Evolutionary conservation across 2,797 vertebrate species (phyloP), one percentile per base, ranked within the genome.

Genomic region (Danio kyathit): DNA sequence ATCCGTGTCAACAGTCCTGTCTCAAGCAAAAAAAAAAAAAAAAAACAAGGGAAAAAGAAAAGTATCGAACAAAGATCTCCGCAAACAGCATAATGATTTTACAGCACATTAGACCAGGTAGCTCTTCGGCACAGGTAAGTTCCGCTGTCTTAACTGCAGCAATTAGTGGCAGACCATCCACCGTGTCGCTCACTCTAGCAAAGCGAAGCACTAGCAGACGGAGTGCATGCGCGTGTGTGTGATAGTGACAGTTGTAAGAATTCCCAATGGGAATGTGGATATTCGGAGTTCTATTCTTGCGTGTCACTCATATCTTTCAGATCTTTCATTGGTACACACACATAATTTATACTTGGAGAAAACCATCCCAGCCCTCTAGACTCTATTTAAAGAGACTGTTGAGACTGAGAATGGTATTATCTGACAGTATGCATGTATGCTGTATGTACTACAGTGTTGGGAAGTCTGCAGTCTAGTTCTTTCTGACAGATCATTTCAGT

Each of bases 151-250:
- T 93, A 92, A 92, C 86, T 88, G 86, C 85, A 82, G 92, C 92
- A 94, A 94, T 94, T 94, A 93, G 92, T 85, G 73, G 89, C 88
- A 84, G 89, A 88, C 85, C 89, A 87, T 88, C 82, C 86, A 86
- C 87, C 90, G 89, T 92, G 90, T 93, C 90, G 87, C 89, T 90
- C 92, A 92, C 91, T 92, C 89, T 89, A 92, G 72, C 91, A 91
- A 92, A 93, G 89, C 92, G 88, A 85, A 89, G 90, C 89, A 86
- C 84, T 49, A 87, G 87, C 88, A 92, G 90, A 90, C 86, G 83
- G 82, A 49, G 81, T 80, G 85, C 71, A 14, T 29, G 17, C 54
- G 40, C 73, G 77, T 61, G 51, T 60, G 76, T 70, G 52, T 11
- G 51, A 74, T 52, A 66, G 56, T 56, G 71, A 73, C 56, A 79